These are phyloP conservation scores for Holothuria glaberrima DNA, from an alignment of 35 echinoderm and acorn worm species.

Conservation along the genomic window DNA sequence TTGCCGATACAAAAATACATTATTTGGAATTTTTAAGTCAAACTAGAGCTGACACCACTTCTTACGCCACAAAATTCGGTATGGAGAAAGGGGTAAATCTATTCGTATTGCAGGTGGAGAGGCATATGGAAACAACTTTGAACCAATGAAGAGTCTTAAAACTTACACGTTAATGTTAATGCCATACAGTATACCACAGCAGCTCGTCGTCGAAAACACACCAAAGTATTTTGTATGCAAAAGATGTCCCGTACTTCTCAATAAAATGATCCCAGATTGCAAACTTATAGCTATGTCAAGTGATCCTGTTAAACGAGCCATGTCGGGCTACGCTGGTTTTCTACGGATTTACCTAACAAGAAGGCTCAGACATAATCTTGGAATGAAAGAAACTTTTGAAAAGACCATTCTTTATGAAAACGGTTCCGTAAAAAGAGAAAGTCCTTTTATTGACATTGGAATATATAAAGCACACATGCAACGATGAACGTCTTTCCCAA, in stretches of 20 bases:
- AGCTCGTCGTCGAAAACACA: conserved; percentile 39
- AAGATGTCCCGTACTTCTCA: not conserved
- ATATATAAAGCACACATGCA: conserved; percentile 13
- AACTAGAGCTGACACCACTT: not conserved
- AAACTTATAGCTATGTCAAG: conserved; percentile 42
- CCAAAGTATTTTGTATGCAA: not conserved
- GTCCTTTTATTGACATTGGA: conserved; percentile 23
- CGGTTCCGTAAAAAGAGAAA: conserved; percentile 4
- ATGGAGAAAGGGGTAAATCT: not conserved
- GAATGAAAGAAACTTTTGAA: conserved; percentile 23
- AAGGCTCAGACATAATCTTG: not conserved
- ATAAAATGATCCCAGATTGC: not conserved
- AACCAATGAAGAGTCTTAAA: not conserved
- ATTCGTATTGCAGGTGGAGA: not conserved
- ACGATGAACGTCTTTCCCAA: conserved; percentile 37
- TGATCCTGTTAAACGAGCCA: conserved; percentile 45
- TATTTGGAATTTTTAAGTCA: not conserved
- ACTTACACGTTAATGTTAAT: conserved; percentile 41
- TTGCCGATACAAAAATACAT: not conserved
- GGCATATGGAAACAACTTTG: not conserved
- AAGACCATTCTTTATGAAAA: not conserved
- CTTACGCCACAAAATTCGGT: not conserved
- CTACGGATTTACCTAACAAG: not conserved
- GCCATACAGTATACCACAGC: conserved; percentile 13
- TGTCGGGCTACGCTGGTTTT: conserved; percentile 48